Evolutionary conservation across 35 echinoderm and acorn worm species (phyloP).

Genomic region (Patiria miniata): DNA sequence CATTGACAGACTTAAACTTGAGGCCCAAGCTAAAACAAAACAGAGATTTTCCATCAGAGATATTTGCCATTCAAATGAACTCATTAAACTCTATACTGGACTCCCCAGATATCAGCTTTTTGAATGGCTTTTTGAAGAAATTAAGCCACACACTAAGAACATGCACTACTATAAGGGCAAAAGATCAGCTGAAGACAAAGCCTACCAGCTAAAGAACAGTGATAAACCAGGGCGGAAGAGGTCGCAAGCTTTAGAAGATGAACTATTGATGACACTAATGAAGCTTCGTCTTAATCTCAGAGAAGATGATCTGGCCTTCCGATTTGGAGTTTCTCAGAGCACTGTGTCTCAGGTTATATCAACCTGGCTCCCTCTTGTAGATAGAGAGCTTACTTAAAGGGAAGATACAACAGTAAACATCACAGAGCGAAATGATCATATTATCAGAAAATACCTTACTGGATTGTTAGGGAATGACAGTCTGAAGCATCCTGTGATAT

Average conservation of each 20-base stretch:
- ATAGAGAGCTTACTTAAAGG: too few species aligned
- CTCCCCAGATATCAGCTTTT: slow-evolving; percentile 43
- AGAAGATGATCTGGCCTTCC: slow-evolving; percentile 43
- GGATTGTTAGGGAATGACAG: too few species aligned
- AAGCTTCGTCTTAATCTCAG: slow-evolving; percentile 50
- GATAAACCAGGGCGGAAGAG: slow-evolving; percentile 49
- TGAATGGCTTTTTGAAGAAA: slow-evolving; percentile 45
- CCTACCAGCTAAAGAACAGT: slow-evolving; percentile 35
- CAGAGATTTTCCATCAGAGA: slow-evolving; percentile 32
- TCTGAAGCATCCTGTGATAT: too few species aligned
- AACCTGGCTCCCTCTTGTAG: slow-evolving; percentile 68
- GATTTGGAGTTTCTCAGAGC: slow-evolving; percentile 36
- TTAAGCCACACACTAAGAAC: slow-evolving; percentile 25
- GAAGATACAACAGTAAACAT: not conserved
- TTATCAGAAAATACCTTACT: too few species aligned
- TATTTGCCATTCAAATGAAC: slow-evolving; percentile 48
- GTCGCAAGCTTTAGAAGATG: slow-evolving; percentile 33
- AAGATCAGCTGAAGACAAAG: slow-evolving; percentile 24
- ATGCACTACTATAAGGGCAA: slow-evolving; percentile 61
- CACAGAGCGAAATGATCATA: not conserved
- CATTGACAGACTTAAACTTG: not conserved
- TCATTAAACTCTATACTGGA: slow-evolving; percentile 60
- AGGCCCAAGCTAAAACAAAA: not conserved
- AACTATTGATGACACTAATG: slow-evolving; percentile 57
- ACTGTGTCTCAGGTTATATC: slow-evolving; percentile 61